Percentiles rank a stretch among this genome's conserved stretches.
phyloP scores from a whole-genome alignment of 2,113 vertebrate species.

The Murina feae region DNA sequence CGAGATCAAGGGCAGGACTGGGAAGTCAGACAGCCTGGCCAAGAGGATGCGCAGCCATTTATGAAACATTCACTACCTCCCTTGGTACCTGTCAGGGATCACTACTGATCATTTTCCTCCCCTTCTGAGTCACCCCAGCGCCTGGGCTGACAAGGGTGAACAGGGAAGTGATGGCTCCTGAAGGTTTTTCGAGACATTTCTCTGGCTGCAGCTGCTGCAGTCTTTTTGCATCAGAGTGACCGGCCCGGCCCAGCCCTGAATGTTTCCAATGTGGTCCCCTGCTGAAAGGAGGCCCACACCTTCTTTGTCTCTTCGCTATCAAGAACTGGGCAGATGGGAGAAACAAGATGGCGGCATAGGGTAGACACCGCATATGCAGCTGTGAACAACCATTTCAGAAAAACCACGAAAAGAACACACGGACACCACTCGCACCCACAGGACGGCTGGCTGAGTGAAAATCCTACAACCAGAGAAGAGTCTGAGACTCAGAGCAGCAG shows the following conservation, averaged over 20 bases:
- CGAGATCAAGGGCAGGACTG: background rate
- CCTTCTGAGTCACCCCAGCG: background rate
- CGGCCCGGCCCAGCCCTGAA: background rate
- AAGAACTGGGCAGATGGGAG: background rate
- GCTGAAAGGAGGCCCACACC: background rate
- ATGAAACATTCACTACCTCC: background rate
- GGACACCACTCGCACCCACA: too few species aligned
- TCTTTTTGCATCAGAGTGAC: background rate
- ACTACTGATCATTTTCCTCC: background rate
- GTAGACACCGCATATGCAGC: too few species aligned
- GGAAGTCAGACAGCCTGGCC: background rate
- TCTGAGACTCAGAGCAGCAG: too few species aligned
- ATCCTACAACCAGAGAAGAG: too few species aligned
- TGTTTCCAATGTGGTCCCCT: background rate
- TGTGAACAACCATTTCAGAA: too few species aligned
- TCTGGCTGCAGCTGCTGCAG: background rate
- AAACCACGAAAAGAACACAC: too few species aligned
- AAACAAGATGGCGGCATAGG: too few species aligned
- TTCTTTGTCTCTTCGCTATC: slow-evolving; percentile 10
- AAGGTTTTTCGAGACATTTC: background rate
- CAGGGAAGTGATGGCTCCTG: background rate
- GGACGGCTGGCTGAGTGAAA: too few species aligned
- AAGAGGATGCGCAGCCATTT: background rate
- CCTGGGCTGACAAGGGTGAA: slow-evolving; percentile 31
- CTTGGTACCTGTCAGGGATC: background rate